These are phyloP conservation scores for Pipistrellus kuhlii DNA, from an alignment of 2,797 vertebrate genomes.

Conservation along the genomic window DNA sequence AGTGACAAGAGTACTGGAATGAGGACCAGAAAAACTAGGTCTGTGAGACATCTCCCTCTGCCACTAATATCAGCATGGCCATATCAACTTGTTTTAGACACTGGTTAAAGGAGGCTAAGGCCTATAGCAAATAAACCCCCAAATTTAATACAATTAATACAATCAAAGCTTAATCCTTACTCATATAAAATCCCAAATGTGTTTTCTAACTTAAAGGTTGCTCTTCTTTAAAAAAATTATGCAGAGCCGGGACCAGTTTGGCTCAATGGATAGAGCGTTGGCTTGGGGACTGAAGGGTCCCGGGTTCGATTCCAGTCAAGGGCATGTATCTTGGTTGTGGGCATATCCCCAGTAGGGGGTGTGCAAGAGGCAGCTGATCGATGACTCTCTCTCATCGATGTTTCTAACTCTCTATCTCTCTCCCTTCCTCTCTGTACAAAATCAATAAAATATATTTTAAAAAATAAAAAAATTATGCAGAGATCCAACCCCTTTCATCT, in stretches of 20 bases:
- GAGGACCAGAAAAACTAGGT: not conserved
- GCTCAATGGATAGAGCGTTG: too few species aligned
- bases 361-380: too few species aligned
- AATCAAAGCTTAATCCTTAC: constrained; percentile 6
- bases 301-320: too few species aligned
- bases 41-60: not conserved
- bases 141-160: not conserved
- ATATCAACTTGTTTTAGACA: not conserved
- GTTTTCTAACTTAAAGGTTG: not conserved
- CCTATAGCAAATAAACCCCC: not conserved
- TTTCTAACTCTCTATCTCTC: too few species aligned
- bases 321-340: too few species aligned
- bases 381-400: too few species aligned
- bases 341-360: too few species aligned
- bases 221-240: not conserved
- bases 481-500: not conserved
- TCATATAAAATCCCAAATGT: not conserved
- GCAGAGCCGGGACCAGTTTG: too few species aligned
- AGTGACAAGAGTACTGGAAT: not conserved
- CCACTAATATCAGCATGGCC: not conserved
- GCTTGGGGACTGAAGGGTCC: too few species aligned
- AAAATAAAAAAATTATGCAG: not conserved
- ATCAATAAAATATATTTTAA: too few species aligned
- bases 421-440: too few species aligned
- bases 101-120: not conserved